phyloP scores from a whole-genome alignment of 37 sponge, comb jelly and placozoan genomes.

The Hexactinellida sp. region DNA sequence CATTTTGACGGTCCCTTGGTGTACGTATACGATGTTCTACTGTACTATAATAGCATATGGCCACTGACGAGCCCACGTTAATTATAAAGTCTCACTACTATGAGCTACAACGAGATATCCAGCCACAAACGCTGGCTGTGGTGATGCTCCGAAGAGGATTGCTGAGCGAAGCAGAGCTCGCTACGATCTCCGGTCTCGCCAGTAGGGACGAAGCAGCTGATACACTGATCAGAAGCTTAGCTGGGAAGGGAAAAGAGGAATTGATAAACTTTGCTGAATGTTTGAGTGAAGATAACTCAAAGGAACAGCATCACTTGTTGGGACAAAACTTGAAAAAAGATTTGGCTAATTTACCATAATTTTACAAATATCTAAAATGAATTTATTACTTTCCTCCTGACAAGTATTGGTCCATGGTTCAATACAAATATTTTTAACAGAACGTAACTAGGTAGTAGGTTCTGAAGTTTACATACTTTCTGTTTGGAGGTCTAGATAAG shows the following conservation, averaged over 20 bases:
- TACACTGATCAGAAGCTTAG: not conserved
- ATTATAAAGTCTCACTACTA: conserved; percentile 11
- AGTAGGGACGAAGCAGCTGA: conserved; percentile 13
- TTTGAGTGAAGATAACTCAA: conserved; percentile 5
- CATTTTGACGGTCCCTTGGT: no score
- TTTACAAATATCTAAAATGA: no score
- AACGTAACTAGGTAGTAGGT: no score
- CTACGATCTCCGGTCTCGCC: not conserved
- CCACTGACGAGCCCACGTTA: no score
- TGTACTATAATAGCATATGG: no score
- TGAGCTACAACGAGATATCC: conserved; percentile 5
- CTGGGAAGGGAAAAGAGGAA: not conserved
- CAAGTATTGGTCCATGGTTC: no score
- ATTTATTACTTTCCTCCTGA: no score
- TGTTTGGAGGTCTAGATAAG: no score
- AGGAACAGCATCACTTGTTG: not conserved
- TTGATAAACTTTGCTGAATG: not conserved
- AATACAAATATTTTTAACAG: no score
- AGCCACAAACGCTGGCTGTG: not conserved
- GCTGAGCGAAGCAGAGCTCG: not conserved
- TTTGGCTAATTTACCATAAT: not conserved
- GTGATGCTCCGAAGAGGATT: not conserved
- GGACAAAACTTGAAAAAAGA: not conserved
- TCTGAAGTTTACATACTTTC: no score
- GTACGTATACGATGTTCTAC: no score